Conservation (phyloP, 2,797 vertebrate species). For the Myripristis jacobus region DNA sequence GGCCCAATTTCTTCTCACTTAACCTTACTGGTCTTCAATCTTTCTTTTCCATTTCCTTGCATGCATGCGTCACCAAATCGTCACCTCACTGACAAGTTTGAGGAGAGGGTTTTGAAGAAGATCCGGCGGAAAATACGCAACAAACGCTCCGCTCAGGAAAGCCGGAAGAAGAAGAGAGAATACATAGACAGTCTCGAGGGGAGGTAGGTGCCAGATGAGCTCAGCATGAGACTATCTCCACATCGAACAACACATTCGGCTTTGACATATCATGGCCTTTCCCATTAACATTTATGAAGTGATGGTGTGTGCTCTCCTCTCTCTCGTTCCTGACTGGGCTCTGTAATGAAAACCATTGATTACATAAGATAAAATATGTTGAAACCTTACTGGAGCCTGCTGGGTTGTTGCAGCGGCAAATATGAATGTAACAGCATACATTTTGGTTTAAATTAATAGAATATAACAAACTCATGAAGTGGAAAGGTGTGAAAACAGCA, state of each 20-base stretch:
- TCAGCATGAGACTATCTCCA: slow-evolving; percentile 12
- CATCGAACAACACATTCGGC: neutral
- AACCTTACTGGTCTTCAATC: slow-evolving; percentile 27
- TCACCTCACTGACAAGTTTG: slow-evolving; percentile 82
- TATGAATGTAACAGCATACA: too few relatives aligned
- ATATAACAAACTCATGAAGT: too few relatives aligned
- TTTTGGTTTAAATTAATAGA: too few relatives aligned
- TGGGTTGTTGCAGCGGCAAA: too few relatives aligned
- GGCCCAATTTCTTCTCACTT: slow-evolving; percentile 36
- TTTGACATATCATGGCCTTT: neutral
- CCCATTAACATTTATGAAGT: slow-evolving; percentile 2
- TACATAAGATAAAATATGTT: too few relatives aligned
- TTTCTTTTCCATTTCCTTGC: slow-evolving; percentile 30
- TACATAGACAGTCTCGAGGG: slow-evolving; percentile 93
- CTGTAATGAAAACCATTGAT: too few relatives aligned
- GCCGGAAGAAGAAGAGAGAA: slow-evolving; percentile 96
- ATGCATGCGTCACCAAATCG: slow-evolving; percentile 34
- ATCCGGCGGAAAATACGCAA: slow-evolving; percentile 97
- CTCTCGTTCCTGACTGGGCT: too few relatives aligned
- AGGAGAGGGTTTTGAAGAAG: slow-evolving; percentile 95
- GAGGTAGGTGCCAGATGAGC: slow-evolving; percentile 78
- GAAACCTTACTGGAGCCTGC: too few relatives aligned
- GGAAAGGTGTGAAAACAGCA: too few relatives aligned
- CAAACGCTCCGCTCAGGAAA: slow-evolving; percentile 96
- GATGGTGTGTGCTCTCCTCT: too few relatives aligned